Percentiles rank a stretch among this genome's conserved stretches.
Conservation (phyloP, 2,113 vertebrate species). For the Montifringilla adamsi region DNA sequence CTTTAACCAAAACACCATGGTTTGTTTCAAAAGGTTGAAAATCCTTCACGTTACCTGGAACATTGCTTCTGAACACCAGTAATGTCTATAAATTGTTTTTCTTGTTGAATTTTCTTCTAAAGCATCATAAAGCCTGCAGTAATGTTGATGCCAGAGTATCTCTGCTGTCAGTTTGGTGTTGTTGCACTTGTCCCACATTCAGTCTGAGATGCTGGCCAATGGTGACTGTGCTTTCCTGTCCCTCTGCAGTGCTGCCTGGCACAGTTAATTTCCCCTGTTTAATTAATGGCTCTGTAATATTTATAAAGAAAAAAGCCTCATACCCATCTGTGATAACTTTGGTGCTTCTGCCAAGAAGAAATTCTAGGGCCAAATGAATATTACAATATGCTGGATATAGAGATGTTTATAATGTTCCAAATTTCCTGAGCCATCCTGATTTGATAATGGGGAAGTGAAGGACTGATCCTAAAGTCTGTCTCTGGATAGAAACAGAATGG, state of each 20-base stretch:
- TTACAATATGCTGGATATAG: not conserved
- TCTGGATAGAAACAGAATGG: not conserved
- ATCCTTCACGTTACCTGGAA: not conserved
- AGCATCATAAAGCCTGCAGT: not conserved
- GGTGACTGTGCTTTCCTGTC: not conserved
- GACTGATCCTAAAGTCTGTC: not conserved
- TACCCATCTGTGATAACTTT: not conserved
- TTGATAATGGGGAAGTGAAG: not conserved
- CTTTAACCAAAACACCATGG: not conserved
- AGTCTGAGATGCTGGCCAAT: not conserved
- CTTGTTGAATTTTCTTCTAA: not conserved
- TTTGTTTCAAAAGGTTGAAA: not conserved
- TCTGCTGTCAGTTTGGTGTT: not conserved
- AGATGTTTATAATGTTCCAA: not conserved
- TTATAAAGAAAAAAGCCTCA: conserved; percentile 14
- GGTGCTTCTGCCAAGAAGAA: not conserved
- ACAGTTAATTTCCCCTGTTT: not conserved
- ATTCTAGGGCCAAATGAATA: conserved; percentile 11
- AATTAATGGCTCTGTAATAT: conserved; percentile 22
- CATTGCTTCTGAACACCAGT: not conserved
- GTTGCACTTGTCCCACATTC: not conserved
- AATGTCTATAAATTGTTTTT: not conserved
- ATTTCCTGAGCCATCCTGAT: not conserved
- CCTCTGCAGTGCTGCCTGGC: not conserved
- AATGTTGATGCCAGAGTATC: not conserved